Percentiles rank a stretch among this genome's conserved stretches.
Evolutionary conservation across 2,888 invertebrate genomes (phyloP).

Genomic region (Omphaloscelis lunosa): DNA sequence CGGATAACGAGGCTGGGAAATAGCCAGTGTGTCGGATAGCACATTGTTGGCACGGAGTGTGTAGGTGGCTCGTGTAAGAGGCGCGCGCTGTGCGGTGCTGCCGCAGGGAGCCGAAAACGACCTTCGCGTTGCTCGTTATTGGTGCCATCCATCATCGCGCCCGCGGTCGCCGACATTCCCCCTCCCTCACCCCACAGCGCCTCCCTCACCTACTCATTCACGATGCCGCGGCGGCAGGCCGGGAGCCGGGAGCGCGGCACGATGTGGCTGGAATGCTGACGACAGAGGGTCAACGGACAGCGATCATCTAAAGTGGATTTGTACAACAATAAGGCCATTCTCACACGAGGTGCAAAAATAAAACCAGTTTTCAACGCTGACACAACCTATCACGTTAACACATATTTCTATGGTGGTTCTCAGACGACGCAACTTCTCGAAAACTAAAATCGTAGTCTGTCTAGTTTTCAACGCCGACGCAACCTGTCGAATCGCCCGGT

Average conservation of each 20-base stretch:
- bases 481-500: no score
- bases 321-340: background rate
- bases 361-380: no score
- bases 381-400: no score
- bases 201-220: constrained; percentile 39
- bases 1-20: background rate
- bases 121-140: constrained; percentile 78
- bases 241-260: background rate
- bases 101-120: constrained; percentile 67
- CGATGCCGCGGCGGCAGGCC: background rate
- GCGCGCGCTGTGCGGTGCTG: constrained; percentile 13
- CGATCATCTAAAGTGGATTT: background rate
- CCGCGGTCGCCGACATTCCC: constrained; percentile 66
- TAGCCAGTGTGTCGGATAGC: background rate
- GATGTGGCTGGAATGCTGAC: background rate
- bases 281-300: background rate
- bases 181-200: constrained; percentile 18
- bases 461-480: no score
- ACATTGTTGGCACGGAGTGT: background rate
- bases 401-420: no score
- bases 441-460: no score
- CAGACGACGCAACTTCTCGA: no score
- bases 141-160: constrained; percentile 84
- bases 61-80: background rate
- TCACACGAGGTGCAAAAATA: no score